Base-by-base conservation (phyloP, 2,797 vertebrate genomes). In the Prunella strophiata region DNA sequence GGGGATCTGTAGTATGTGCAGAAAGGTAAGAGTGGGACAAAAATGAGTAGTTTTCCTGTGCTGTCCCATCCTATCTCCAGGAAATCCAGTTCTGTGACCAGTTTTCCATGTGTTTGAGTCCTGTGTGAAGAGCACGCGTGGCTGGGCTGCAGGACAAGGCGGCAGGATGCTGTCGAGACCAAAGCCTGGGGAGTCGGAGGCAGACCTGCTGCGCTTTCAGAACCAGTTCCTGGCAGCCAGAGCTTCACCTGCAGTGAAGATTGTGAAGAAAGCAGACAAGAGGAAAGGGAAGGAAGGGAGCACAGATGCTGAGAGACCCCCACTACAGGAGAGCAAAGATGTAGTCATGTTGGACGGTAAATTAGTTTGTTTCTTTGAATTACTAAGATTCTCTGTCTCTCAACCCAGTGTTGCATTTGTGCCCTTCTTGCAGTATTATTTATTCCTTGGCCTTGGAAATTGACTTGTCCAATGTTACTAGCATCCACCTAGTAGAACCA, bases 131-230 rank as follows among this genome's bases (percentile, higher is more conserved):
- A 70, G 18, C 36, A 19, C 25, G 0, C 12, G 38, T 51, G 34
- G 9, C 62, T 10, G 15, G 29, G n/a, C 58, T 63, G 55, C 57
- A 67, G 29, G 45, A 75, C 26, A 67, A 42, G 83, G 54, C n/a
- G 67, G 32, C 89, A 96, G 93, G 87, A 99, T 99, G 99, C 91
- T 99, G 95, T 98, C 97, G 0, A 99, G 99, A 93, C 99, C 99
- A 16, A 99, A 99, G 85, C 98, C 99, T 23, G 98, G 98, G 5
- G 99, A 99, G 95, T 99, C 98, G 0, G 99, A 99, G 97, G 98
- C 97, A 10, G 99, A 99, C 96, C 97, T 99, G 85, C 97, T 99
- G 32, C 98, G 81, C 65, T 99, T 99, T 85, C 99, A 99, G 96
- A 97, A 98, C 89, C 97, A 97, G 89, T 99, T 99, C 94, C 97